Percentiles rank a stretch among this genome's conserved stretches.
Conservation (phyloP, 1,140 invertebrate genomes). For the Euborellia annulipes region DNA sequence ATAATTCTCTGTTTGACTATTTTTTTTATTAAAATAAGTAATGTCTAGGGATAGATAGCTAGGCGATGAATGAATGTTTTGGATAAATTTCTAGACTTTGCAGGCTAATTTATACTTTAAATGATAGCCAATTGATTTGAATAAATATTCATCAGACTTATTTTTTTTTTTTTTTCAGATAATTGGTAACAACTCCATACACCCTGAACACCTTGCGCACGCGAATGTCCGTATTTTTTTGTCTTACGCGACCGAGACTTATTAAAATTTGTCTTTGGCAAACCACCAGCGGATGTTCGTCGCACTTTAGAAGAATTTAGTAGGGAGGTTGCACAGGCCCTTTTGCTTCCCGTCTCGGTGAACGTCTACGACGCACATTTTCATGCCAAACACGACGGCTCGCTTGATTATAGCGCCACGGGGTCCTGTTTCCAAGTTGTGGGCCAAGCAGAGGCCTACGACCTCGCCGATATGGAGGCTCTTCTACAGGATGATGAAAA, state of each 20-base stretch:
- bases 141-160: too few species aligned
- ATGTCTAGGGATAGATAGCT: too few species aligned
- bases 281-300: slow-evolving; percentile 43
- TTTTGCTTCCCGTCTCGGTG: slow-evolving; percentile 40
- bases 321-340: slow-evolving; percentile 37
- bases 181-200: too few species aligned
- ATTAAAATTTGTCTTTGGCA: slow-evolving; percentile 52
- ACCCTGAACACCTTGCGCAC: too few species aligned
- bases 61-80: too few species aligned
- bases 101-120: too few species aligned
- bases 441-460: slow-evolving; percentile 34
- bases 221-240: slow-evolving; percentile 39
- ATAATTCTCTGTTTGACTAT: too few species aligned
- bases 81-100: too few species aligned
- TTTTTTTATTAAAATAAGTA: too few species aligned
- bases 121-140: too few species aligned
- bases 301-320: slow-evolving; percentile 40
- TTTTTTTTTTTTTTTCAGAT: slow-evolving; percentile 5
- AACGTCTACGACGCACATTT: slow-evolving; percentile 67
- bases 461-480: slow-evolving; percentile 38
- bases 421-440: slow-evolving; percentile 56
- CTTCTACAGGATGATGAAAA: slow-evolving; percentile 32
- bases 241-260: slow-evolving; percentile 56
- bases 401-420: slow-evolving; percentile 52
- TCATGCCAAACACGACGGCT: slow-evolving; percentile 48